Evolutionary conservation across 2,888 invertebrate genomes (phyloP), one percentile per base, ranked within the genome.

Genomic region (Endotricha flammealis): DNA sequence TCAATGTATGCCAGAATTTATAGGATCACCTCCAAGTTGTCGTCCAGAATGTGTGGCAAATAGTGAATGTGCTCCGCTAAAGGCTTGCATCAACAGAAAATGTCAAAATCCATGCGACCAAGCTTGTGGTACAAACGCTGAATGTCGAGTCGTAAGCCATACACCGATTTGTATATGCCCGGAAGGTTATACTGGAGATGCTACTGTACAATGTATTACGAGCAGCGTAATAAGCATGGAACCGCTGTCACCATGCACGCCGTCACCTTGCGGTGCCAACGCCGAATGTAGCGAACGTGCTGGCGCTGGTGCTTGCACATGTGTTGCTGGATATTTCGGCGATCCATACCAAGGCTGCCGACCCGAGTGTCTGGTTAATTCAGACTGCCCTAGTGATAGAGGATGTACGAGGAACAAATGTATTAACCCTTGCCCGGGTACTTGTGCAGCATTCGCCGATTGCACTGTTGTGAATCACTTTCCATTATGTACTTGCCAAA

Each of bases 321-420:
- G 95, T 58, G 69, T 91, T 10, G 82, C 88, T 2, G 92, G 92
- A 28, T 93, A 91, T 57, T 89, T 90, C 44, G 95, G 95, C 42
- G 92, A 94, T 74, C 93, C 94, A n/a, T 93, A 93, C 50, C 91
- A 92, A 73, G 91, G 90, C 27, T 94, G 93, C 61, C 88, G 91
- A 40, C 92, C 92, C 12, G 93, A 93, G 79, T 94, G 93, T 63
- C 78, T 90, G 3, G 76, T 91, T 0, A 92, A 92, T 66, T 90
- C 91, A 0, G 93, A 93, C 59, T 94, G 94, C 64, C 76, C 91
- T 0, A 90, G 92, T 32, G 90, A 90, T 48, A 89, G 78, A 59
- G 92, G 93, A 3, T 94, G 94, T 59, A 87, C 91, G 6, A 89
- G 90, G 57, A 91, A 91, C 57, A 93, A 92, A 74, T 94, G 94